Conservation (phyloP, 2,888 invertebrate species). For the Tupiocoris notatus region DNA sequence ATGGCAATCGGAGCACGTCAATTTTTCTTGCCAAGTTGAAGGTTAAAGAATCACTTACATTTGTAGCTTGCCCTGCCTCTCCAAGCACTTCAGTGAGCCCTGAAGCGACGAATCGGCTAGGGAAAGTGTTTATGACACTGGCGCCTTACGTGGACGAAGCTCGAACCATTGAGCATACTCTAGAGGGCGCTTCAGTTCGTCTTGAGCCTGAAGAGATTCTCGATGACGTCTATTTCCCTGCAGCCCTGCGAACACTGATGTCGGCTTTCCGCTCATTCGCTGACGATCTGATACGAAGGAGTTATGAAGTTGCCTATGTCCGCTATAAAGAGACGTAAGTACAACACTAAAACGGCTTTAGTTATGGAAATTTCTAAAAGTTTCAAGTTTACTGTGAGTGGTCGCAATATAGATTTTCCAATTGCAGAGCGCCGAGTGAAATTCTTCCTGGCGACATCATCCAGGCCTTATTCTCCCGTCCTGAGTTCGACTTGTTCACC, state of each 20-base stretch:
- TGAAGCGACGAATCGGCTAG: not conserved
- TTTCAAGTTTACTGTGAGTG: too few relatives aligned
- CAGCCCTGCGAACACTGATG: slow-evolving; percentile 36
- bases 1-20: too few relatives aligned
- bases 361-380: too few relatives aligned
- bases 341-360: too few relatives aligned
- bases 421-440: slow-evolving; percentile 30
- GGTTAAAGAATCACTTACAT: too few relatives aligned
- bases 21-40: too few relatives aligned
- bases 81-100: not conserved
- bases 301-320: slow-evolving; percentile 47
- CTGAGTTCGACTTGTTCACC: slow-evolving; percentile 49
- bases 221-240: slow-evolving; percentile 30
- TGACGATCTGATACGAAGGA: slow-evolving; percentile 49
- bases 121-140: slow-evolving; percentile 29
- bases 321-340: slow-evolving; percentile 42
- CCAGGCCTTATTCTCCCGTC: slow-evolving; percentile 45
- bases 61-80: not conserved
- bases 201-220: slow-evolving; percentile 33
- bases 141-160: slow-evolving; percentile 10
- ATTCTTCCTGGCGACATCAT: slow-evolving; percentile 46
- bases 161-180: slow-evolving; percentile 12
- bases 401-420: too few relatives aligned
- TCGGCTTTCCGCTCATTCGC: slow-evolving; percentile 48
- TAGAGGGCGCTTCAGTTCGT: slow-evolving; percentile 6